phyloP scores from a whole-genome alignment of 2,113 vertebrate genomes.

The Gnathonemus echidnorhynchus region DNA sequence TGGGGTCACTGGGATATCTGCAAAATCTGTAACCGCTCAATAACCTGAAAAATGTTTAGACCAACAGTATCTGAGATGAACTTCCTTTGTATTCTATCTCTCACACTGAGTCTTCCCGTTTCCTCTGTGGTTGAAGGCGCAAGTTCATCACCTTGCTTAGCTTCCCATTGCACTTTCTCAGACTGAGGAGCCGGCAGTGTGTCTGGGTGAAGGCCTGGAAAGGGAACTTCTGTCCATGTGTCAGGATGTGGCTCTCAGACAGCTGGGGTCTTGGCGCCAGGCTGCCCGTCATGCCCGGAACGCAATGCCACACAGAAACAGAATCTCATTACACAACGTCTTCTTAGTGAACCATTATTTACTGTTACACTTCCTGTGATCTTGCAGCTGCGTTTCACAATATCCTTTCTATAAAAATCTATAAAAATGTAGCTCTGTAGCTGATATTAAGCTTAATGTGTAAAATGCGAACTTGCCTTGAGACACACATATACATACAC shows the following conservation, averaged over 20 bases:
- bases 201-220: background rate
- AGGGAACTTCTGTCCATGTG: background rate
- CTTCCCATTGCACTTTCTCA: background rate
- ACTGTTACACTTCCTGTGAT: background rate
- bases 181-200: background rate
- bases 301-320: background rate
- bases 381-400: background rate
- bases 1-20: background rate
- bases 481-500: background rate
- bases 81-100: background rate
- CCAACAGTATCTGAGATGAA: background rate
- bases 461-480: background rate
- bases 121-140: background rate
- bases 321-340: background rate
- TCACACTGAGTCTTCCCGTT: background rate
- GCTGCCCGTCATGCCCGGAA: background rate
- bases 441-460: background rate
- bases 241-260: background rate
- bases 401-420: background rate
- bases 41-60: background rate
- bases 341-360: background rate
- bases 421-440: background rate
- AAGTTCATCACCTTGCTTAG: background rate
- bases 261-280: background rate
- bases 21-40: background rate